Evolutionary conservation across 2,113 vertebrate species (phyloP).

Genomic region (Gallinago undulata): DNA sequence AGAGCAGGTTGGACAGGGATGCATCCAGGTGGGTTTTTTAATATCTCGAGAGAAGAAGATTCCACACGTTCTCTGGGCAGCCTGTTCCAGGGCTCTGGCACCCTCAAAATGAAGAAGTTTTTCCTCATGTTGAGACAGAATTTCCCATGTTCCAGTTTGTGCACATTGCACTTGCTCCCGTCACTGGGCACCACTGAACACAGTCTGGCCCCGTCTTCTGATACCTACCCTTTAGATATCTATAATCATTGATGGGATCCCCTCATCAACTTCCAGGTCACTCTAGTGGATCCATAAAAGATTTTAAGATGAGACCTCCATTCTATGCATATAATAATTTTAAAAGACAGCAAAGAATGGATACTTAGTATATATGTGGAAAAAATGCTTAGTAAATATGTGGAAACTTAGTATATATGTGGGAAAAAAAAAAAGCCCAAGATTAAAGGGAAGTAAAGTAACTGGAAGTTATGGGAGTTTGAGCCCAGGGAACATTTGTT

Average conservation of each 20-base stretch:
- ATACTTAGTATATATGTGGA: background rate
- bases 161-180: background rate
- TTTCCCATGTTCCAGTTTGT: background rate
- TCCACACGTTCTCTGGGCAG: background rate
- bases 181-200: background rate
- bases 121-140: background rate
- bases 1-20: background rate
- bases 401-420: background rate
- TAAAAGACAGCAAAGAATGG: background rate
- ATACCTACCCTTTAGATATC: background rate
- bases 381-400: too few species aligned
- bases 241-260: background rate
- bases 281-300: background rate
- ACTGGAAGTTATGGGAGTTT: background rate
- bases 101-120: background rate
- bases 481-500: background rate
- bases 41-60: background rate
- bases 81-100: background rate
- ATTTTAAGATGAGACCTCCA: background rate
- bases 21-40: background rate
- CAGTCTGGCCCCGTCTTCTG: background rate
- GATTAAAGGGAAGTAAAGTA: background rate
- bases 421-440: background rate
- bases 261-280: background rate
- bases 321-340: background rate